Conservation (phyloP, 2,888 invertebrate species). For the Seira musarum region DNA sequence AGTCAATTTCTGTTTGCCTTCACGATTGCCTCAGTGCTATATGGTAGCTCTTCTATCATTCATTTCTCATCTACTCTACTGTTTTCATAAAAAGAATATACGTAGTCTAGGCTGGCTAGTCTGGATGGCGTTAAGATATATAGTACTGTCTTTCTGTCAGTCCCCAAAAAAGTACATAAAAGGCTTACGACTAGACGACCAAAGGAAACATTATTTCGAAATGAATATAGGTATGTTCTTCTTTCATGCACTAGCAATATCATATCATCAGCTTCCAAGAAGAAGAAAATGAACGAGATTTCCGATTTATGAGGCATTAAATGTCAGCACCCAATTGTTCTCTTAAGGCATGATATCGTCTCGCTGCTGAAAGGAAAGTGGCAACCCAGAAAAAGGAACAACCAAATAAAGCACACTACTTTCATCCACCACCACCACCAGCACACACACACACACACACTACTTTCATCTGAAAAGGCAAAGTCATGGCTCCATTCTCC, state of each 20-base stretch:
- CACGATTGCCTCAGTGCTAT: no score
- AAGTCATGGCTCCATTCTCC: no score
- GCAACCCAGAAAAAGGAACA: conserved; percentile 2
- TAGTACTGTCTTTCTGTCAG: no score
- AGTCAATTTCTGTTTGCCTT: no score
- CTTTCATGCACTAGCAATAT: not conserved
- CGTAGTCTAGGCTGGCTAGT: no score
- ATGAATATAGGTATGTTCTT: not conserved
- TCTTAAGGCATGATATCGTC: conserved; percentile 54
- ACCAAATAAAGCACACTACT: conserved; percentile 4
- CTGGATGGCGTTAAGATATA: no score
- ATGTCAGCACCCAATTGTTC: conserved; percentile 61
- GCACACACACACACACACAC: not conserved
- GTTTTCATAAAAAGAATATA: not conserved
- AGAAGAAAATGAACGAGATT: conserved; percentile 60
- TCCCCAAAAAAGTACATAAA: not conserved
- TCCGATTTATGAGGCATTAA: conserved; percentile 62
- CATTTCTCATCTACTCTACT: no score
- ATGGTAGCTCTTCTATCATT: no score
- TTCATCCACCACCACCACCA: not conserved
- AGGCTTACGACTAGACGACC: no score
- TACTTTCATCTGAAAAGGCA: no score
- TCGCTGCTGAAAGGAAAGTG: conserved; percentile 10
- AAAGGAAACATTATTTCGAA: not conserved
- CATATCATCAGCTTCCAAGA: conserved; percentile 33